These are phyloP conservation scores for Heliconius aoede DNA, from an alignment of 2,888 invertebrate genomes.

Conservation along the genomic window DNA sequence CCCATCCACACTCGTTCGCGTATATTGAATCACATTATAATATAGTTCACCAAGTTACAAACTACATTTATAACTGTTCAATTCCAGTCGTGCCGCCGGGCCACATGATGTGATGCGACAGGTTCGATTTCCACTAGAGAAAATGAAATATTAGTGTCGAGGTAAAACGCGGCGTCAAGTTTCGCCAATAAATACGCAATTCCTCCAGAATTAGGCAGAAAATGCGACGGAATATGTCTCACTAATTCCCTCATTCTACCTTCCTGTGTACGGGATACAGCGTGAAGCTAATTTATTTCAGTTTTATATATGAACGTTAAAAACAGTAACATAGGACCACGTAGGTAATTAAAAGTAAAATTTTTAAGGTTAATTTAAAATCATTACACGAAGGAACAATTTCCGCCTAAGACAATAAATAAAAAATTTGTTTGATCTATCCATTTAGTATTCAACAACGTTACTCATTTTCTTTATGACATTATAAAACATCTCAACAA, in stretches of 20 bases:
- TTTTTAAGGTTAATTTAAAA: not conserved
- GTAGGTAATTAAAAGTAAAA: not conserved
- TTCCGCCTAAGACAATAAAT: conserved; percentile 9
- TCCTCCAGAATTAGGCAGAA: too few species aligned
- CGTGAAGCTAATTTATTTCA: too few species aligned
- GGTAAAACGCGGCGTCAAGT: too few species aligned
- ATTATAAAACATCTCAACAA: not conserved
- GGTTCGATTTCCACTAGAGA: too few species aligned
- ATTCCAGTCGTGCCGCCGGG: too few species aligned
- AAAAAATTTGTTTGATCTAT: not conserved
- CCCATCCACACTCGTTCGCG: conserved; percentile 46
- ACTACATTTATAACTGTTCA: too few species aligned
- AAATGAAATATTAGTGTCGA: too few species aligned
- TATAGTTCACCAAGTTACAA: not conserved
- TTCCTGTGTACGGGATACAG: too few species aligned
- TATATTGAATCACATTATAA: conserved; percentile 22
- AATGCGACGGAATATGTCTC: too few species aligned
- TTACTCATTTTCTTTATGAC: conserved; percentile 2
- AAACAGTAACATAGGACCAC: not conserved
- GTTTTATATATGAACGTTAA: not conserved
- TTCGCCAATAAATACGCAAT: too few species aligned
- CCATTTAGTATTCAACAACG: not conserved
- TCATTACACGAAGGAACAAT: not conserved
- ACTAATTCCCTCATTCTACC: too few species aligned
- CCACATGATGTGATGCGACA: too few species aligned